A percentile compares a stretch with the other conserved stretches of the same genome.
phyloP scores from a whole-genome alignment of 2,113 vertebrate species.

The Crypturellus undulatus region DNA sequence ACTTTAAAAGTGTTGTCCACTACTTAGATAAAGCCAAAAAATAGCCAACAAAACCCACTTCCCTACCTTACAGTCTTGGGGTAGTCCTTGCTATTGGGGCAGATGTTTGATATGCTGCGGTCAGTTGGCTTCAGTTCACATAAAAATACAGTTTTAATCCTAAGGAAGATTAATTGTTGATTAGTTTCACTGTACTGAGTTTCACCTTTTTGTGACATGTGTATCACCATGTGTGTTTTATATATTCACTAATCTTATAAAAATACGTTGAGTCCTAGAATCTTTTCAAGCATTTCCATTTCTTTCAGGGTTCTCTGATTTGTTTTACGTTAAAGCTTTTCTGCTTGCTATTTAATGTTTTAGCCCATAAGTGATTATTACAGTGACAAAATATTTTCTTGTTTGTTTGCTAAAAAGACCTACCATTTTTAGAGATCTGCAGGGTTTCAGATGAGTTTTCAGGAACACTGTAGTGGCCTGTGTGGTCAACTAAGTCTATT shows the following conservation, averaged over 20 bases:
- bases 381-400: not conserved
- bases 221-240: not conserved
- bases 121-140: not conserved
- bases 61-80: not conserved
- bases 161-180: not conserved
- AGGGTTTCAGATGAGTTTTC: not conserved
- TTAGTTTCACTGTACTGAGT: not conserved
- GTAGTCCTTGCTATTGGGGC: not conserved
- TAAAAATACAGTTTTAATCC: not conserved
- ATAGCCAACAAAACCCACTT: no score
- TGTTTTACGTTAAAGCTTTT: conserved; percentile 35
- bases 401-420: not conserved
- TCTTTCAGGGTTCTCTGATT: conserved; percentile 22
- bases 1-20: not conserved
- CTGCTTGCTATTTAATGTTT: not conserved
- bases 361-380: conserved; percentile 13
- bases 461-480: not conserved
- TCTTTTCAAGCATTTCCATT: conserved; percentile 25
- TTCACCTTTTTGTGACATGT: not conserved
- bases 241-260: not conserved
- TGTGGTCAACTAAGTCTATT: not conserved
- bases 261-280: not conserved
- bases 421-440: not conserved
- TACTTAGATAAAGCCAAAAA: not conserved
- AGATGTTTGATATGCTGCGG: not conserved